These are phyloP conservation scores for Herminia tarsipennalis DNA, from an alignment of 2,888 invertebrate species.

Conservation along the genomic window DNA sequence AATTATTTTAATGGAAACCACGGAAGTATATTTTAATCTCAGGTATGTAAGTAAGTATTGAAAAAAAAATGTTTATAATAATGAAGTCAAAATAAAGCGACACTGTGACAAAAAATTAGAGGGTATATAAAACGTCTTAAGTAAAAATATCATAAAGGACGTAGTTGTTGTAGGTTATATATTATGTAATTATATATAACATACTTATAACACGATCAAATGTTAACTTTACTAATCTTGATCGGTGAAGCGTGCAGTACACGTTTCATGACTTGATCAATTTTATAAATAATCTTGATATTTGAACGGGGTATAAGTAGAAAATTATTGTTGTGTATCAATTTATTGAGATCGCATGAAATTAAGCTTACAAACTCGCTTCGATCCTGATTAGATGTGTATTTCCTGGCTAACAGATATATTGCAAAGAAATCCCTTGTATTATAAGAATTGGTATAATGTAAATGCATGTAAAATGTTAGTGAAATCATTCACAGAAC, in stretches of 20 bases:
- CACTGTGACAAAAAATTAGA: conserved; percentile 84
- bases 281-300: conserved; percentile 6
- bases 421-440: conserved; percentile 32
- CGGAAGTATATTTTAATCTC: conserved; percentile 58
- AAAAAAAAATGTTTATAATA: conserved; percentile 75
- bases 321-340: conserved; percentile 67
- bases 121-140: conserved; percentile 75
- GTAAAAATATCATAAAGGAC: conserved; percentile 78
- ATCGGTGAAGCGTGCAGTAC: conserved; percentile 4
- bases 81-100: conserved; percentile 84
- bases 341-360: conserved; percentile 61
- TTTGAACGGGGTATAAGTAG: conserved; percentile 35
- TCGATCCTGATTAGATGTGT: conserved; percentile 64
- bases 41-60: conserved; percentile 75
- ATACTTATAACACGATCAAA: conserved; percentile 30
- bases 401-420: conserved; percentile 47
- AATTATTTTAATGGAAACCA: conserved; percentile 44
- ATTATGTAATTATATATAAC: conserved; percentile 45
- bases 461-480: conserved; percentile 71
- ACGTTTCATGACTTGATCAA: conserved; percentile 8
- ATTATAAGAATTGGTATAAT: conserved; percentile 47
- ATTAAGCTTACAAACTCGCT: conserved; percentile 68
- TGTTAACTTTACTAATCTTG: neutral
- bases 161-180: conserved; percentile 75
- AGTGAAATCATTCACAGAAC: conserved; percentile 85